Evolutionary conservation across 2,113 vertebrate species (phyloP).

Genomic region (Chamaea fasciata): DNA sequence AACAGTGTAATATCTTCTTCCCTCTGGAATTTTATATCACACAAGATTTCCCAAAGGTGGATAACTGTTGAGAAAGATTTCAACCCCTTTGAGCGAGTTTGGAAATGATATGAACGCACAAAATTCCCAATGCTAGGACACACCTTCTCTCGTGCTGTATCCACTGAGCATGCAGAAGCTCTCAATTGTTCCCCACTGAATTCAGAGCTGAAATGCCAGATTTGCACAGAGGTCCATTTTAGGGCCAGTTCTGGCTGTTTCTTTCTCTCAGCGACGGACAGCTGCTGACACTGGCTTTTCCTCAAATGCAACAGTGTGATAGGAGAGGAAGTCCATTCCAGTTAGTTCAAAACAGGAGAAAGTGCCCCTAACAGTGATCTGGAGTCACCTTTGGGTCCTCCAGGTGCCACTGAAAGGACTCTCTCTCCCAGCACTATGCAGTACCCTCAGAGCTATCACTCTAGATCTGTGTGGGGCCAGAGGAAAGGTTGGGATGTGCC

Average conservation of each 20-base stretch:
- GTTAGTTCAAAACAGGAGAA: neutral
- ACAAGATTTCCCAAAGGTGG: neutral
- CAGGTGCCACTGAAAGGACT: neutral
- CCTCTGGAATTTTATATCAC: neutral
- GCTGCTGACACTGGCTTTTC: neutral
- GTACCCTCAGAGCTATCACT: neutral
- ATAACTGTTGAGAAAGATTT: neutral
- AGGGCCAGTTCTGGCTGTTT: neutral
- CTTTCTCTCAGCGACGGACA: neutral
- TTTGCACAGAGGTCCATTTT: neutral
- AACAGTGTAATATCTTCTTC: neutral
- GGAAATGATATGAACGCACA: fast-evolving
- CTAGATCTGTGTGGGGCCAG: neutral
- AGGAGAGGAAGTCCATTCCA: neutral
- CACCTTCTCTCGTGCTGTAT: neutral
- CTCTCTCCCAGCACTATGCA: neutral
- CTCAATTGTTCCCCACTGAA: neutral
- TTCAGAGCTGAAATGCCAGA: neutral
- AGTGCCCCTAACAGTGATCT: neutral
- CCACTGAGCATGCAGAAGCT: neutral
- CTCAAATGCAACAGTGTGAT: neutral
- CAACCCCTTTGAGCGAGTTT: neutral
- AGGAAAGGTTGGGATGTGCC: neutral
- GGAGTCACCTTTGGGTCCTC: neutral
- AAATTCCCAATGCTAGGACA: neutral